phyloP scores from a whole-genome alignment of 2,113 vertebrate genomes.

The Paratilapia polleni region DNA sequence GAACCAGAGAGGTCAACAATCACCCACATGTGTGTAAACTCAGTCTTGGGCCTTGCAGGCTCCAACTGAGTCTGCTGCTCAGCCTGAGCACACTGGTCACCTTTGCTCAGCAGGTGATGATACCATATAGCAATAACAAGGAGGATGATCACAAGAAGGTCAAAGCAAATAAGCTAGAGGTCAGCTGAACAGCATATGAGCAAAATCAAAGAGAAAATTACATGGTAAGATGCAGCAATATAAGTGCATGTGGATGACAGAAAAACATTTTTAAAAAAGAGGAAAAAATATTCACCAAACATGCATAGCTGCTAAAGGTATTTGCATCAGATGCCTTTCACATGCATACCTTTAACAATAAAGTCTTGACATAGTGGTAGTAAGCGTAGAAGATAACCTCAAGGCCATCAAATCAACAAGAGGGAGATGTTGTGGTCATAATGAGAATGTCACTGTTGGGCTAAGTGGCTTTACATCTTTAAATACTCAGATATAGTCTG shows the following conservation, averaged over 20 bases:
- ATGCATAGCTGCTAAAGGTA: not conserved
- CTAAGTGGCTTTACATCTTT: not conserved
- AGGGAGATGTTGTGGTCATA: not conserved
- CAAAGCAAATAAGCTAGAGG: conserved; percentile 22
- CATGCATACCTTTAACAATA: not conserved
- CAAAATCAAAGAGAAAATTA: conserved; percentile 22
- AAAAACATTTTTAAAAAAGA: not conserved
- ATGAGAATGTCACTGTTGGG: conserved; percentile 27
- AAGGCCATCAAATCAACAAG: not conserved
- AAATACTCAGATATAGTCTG: not conserved
- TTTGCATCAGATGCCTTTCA: not conserved
- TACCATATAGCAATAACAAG: conserved; percentile 16
- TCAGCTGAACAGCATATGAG: conserved; percentile 7
- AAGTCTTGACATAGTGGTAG: not conserved
- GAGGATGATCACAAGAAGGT: conserved; percentile 42
- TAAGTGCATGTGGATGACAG: not conserved
- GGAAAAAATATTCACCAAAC: too few species aligned
- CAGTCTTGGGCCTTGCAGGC: not conserved
- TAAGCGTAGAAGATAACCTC: not conserved
- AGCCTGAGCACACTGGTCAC: conserved; percentile 32
- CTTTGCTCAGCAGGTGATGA: conserved; percentile 54
- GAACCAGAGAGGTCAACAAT: conserved; percentile 35
- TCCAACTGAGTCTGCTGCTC: conserved; percentile 35
- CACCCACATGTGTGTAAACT: conserved; percentile 20
- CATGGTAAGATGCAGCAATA: not conserved